Evolutionary conservation across 2,888 invertebrate species (phyloP).

Genomic region (Nomada fucata): DNA sequence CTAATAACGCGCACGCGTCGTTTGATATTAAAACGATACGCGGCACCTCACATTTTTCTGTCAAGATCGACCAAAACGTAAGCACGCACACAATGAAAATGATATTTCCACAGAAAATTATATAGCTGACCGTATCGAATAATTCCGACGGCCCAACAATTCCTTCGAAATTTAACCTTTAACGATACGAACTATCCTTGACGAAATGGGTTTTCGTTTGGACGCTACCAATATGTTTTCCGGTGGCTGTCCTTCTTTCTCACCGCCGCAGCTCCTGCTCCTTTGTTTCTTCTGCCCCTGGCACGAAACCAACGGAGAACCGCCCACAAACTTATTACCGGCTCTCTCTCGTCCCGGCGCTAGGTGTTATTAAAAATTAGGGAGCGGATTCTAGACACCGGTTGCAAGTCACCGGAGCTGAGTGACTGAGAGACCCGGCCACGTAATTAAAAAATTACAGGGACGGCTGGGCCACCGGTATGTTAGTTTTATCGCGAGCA

Average conservation of each 20-base stretch:
- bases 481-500: constrained; percentile 60
- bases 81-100: too few relatives aligned
- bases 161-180: constrained; percentile 5
- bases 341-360: constrained; percentile 23
- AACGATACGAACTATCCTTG: not conserved
- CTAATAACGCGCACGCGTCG: too few relatives aligned
- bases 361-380: constrained; percentile 75
- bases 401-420: constrained; percentile 77
- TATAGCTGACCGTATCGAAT: not conserved
- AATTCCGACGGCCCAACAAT: constrained; percentile 5
- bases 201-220: constrained; percentile 25
- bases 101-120: too few relatives aligned
- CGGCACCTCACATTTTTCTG: too few relatives aligned
- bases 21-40: too few relatives aligned
- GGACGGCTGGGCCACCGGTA: constrained; percentile 69
- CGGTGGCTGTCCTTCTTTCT: constrained; percentile 31
- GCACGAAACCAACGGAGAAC: constrained; percentile 34
- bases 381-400: constrained; percentile 63
- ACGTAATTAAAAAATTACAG: constrained; percentile 83
- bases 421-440: constrained; percentile 73
- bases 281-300: constrained; percentile 63
- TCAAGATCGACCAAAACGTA: too few relatives aligned
- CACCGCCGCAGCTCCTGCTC: not conserved
- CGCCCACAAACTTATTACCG: constrained; percentile 66
- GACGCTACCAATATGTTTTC: constrained; percentile 50